Evolutionary conservation across 2,888 invertebrate genomes (phyloP).

Genomic region (Agrochola litura): DNA sequence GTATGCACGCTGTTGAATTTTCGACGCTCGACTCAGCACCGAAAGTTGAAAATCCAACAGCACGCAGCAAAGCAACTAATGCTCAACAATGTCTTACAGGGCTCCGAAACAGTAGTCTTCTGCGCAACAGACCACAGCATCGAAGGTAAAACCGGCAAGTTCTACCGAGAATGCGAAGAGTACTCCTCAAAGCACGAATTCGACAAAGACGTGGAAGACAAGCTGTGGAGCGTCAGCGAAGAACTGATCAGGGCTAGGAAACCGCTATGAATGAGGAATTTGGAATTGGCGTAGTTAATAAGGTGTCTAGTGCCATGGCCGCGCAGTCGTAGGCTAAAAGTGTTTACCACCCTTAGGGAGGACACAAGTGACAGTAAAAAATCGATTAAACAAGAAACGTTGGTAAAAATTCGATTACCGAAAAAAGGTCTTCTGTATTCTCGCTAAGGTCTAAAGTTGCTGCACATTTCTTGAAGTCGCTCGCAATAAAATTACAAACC

Average conservation of each 20-base stretch:
- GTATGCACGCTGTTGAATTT: not conserved
- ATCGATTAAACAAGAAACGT: not conserved
- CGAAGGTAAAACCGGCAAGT: constrained; percentile 92
- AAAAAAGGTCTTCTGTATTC: not conserved
- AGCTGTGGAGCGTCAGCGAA: constrained; percentile 93
- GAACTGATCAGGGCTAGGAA: constrained; percentile 86
- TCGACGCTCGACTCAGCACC: too few relatives aligned
- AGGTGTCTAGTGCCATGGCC: constrained; percentile 32
- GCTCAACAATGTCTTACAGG: constrained; percentile 86
- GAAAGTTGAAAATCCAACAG: not conserved
- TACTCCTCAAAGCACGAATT: constrained; percentile 91
- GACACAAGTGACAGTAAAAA: not conserved
- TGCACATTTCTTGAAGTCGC: not conserved
- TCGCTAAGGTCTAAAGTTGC: not conserved
- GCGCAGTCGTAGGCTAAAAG: constrained; percentile 8
- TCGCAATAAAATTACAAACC: not conserved
- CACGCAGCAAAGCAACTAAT: not conserved
- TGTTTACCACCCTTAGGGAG: not conserved
- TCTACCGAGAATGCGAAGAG: constrained; percentile 94
- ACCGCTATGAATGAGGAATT: constrained; percentile 73
- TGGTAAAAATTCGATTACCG: not conserved
- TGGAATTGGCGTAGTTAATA: constrained; percentile 17
- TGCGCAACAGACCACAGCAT: constrained; percentile 92
- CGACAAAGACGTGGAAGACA: constrained; percentile 91
- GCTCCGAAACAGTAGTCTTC: constrained; percentile 94